These are phyloP conservation scores for Rousettus madagascariensis DNA, from an alignment of 2,797 vertebrate genomes.

Conservation along the genomic window DNA sequence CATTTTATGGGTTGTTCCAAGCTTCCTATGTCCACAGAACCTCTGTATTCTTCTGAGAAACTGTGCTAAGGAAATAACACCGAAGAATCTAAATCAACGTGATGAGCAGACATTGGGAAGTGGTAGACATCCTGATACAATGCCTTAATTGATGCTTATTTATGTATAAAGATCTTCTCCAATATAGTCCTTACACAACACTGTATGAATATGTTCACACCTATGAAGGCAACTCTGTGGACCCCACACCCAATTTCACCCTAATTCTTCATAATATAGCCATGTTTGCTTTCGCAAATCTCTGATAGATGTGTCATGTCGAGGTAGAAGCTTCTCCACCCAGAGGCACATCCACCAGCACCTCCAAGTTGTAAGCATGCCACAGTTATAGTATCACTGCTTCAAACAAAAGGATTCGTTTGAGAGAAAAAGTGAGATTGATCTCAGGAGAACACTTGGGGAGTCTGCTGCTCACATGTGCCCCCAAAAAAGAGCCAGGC, in stretches of 20 bases:
- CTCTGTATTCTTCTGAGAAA: background rate
- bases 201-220: background rate
- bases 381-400: background rate
- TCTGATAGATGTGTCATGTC: background rate
- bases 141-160: background rate
- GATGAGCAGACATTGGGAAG: background rate
- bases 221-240: background rate
- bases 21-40: background rate
- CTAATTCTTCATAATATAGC: background rate
- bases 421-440: background rate
- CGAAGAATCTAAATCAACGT: background rate
- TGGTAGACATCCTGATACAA: background rate
- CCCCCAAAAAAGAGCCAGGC: background rate
- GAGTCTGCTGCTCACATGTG: background rate
- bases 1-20: background rate
- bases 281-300: background rate
- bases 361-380: background rate
- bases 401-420: background rate
- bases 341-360: background rate
- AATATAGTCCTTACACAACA: background rate
- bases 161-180: background rate
- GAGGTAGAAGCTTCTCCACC: background rate
- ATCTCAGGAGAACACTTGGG: background rate
- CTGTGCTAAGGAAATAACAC: background rate
- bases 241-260: background rate